A percentile compares a stretch with the other conserved stretches of the same genome.
Evolutionary conservation across 2,113 vertebrate genomes (phyloP).

Genomic region (Lathamus discolor): DNA sequence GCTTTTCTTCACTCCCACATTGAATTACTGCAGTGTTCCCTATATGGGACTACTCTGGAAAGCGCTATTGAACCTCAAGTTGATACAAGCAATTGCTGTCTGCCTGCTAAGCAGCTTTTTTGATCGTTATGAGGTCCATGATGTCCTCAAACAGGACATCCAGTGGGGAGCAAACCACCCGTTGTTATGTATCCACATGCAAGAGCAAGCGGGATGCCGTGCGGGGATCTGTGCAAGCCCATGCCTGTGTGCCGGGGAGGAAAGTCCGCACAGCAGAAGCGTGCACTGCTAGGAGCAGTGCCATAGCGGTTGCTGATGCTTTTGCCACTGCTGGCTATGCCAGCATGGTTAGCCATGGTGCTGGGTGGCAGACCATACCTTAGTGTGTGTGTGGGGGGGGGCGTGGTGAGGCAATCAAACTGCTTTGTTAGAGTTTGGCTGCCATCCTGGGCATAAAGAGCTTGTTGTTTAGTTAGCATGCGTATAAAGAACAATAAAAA

Average conservation of each 20-base stretch:
- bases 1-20: neutral
- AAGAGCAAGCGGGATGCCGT: accelerated
- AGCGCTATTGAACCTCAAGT: neutral
- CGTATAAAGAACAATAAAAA: neutral
- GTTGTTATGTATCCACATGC: accelerated
- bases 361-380: neutral
- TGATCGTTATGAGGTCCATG: neutral
- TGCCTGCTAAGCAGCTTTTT: neutral
- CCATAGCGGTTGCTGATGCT: neutral
- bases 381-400: neutral
- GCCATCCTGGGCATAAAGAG: neutral
- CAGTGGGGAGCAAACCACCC: neutral
- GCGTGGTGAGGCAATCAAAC: neutral
- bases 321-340: accelerated
- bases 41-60: neutral
- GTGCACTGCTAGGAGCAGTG: accelerated
- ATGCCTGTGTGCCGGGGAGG: accelerated
- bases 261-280: neutral
- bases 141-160: neutral
- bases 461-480: neutral
- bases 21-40: neutral
- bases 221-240: neutral
- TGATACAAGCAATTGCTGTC: neutral
- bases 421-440: neutral
- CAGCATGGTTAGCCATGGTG: neutral